These are phyloP conservation scores for Erebia ligea DNA, from an alignment of 2,888 invertebrate species.

Conservation along the genomic window DNA sequence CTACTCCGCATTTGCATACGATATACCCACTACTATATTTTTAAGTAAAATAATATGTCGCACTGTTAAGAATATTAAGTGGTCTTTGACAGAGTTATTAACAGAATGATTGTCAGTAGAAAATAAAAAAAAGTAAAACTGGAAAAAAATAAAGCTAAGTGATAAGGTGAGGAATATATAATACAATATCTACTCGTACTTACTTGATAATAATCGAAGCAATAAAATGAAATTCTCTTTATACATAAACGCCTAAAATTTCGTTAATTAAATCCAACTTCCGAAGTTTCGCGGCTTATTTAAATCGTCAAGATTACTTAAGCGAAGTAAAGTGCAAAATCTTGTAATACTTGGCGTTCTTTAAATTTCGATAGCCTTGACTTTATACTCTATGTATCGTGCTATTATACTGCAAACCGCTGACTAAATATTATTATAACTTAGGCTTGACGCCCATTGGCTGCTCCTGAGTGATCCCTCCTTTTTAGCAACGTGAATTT, in stretches of 20 bases:
- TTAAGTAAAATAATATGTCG: too few relatives aligned
- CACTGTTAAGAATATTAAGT: too few relatives aligned
- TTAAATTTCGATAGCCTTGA: slow-evolving; percentile 17
- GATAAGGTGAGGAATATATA: too few relatives aligned
- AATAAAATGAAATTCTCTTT: slow-evolving; percentile 9
- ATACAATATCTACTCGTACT: neutral
- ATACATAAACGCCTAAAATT: slow-evolving; percentile 16
- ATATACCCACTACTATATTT: too few relatives aligned
- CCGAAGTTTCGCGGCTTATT: slow-evolving; percentile 26
- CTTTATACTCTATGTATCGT: neutral
- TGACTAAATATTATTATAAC: neutral
- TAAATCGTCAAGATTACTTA: slow-evolving; percentile 22
- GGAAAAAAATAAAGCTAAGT: too few relatives aligned
- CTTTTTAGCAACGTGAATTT: too few relatives aligned
- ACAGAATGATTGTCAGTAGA: too few relatives aligned
- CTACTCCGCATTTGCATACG: too few relatives aligned
- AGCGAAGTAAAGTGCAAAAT: slow-evolving; percentile 25
- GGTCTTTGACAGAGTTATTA: too few relatives aligned
- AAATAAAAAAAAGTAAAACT: too few relatives aligned
- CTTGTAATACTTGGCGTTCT: slow-evolving; percentile 23
- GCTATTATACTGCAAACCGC: neutral
- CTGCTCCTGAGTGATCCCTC: too few relatives aligned
- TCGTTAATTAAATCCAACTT: slow-evolving; percentile 22
- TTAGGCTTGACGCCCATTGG: neutral
- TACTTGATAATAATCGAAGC: neutral